Percentiles rank a stretch among this genome's conserved stretches.
Conservation (phyloP, 23 tunicate genomes). For the Phallusia fumigata region DNA sequence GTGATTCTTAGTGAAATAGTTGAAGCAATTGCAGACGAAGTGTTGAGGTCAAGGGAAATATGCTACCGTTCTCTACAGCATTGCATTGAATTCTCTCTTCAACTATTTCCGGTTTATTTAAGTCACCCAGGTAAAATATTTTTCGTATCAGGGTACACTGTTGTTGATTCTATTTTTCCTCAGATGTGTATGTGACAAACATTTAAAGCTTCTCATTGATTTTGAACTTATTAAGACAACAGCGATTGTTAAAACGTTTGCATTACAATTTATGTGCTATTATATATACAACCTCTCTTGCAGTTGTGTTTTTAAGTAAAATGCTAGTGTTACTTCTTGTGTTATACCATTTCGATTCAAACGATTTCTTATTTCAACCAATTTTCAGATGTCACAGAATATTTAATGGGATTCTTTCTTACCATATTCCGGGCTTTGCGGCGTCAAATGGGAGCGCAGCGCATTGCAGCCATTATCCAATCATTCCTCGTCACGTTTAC, state of each 20-base stretch:
- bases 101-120: slow-evolving; percentile 58
- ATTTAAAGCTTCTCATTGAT: too few relatives aligned
- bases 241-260: too few relatives aligned
- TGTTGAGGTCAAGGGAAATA: slow-evolving; percentile 55
- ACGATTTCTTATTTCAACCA: neutral
- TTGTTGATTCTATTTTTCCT: too few relatives aligned
- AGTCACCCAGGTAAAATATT: slow-evolving; percentile 51
- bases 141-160: too few relatives aligned
- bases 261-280: too few relatives aligned
- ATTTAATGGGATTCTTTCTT: slow-evolving; percentile 62
- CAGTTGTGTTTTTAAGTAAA: too few relatives aligned
- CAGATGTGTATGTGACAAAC: too few relatives aligned
- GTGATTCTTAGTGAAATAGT: slow-evolving; percentile 51
- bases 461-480: slow-evolving; percentile 61
- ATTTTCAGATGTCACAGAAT: slow-evolving; percentile 57
- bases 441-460: slow-evolving; percentile 76
- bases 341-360: too few relatives aligned
- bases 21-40: slow-evolving; percentile 61
- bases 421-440: slow-evolving; percentile 49
- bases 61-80: slow-evolving; percentile 58
- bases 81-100: slow-evolving; percentile 46
- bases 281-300: too few relatives aligned
- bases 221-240: too few relatives aligned
- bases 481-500: slow-evolving; percentile 65
- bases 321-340: too few relatives aligned